Evolutionary conservation across 2,888 invertebrate genomes (phyloP).

Genomic region (Metopia argyrocephala): DNA sequence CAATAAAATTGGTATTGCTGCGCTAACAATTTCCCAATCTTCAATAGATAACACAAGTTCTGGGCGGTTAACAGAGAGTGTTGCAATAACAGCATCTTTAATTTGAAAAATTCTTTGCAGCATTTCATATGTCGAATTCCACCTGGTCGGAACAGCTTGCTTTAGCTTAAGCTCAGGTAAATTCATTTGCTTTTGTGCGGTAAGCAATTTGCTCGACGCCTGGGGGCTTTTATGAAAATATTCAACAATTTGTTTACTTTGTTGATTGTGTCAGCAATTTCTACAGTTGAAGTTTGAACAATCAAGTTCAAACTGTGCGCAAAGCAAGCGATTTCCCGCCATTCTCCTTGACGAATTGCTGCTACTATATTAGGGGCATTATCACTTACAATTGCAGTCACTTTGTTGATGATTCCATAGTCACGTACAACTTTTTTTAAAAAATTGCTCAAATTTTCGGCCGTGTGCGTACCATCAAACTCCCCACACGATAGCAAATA

Average conservation of each 20-base stretch:
- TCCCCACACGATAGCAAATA: constrained; percentile 34
- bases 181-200: no score
- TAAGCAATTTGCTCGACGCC: background rate
- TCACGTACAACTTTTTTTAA: background rate
- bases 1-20: no score
- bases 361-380: constrained; percentile 30
- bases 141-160: no score
- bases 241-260: background rate
- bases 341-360: background rate
- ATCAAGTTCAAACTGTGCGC: background rate
- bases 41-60: no score
- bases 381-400: constrained; percentile 46
- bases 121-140: no score
- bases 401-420: constrained; percentile 25
- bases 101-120: no score
- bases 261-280: constrained; percentile 4
- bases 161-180: no score
- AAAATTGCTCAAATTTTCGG: constrained; percentile 1
- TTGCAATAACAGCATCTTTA: no score
- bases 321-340: background rate
- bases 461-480: constrained; percentile 17
- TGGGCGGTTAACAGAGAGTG: no score
- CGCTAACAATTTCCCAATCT: no score
- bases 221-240: background rate
- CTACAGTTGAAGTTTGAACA: background rate